These are phyloP conservation scores for Zootermopsis nevadensis DNA, from an alignment of 2,888 invertebrate species.

Conservation along the genomic window DNA sequence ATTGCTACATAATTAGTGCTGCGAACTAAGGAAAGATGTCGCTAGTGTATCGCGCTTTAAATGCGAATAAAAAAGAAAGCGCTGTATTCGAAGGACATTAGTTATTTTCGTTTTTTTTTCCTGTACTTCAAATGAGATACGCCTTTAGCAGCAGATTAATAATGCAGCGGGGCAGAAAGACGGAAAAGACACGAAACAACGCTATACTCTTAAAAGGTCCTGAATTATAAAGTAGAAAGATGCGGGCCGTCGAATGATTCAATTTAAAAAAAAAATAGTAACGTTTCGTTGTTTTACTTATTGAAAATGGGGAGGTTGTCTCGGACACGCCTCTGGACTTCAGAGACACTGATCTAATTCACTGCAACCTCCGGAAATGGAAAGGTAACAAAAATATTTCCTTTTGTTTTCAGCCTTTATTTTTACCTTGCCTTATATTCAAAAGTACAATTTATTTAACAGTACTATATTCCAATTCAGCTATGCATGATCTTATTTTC, in stretches of 20 bases:
- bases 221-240: conserved; percentile 32
- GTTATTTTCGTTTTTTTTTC: neutral
- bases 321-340: neutral
- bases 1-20: conserved; percentile 37
- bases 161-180: conserved; percentile 26
- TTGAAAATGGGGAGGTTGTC: conserved; percentile 2
- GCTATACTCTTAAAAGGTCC: conserved; percentile 39
- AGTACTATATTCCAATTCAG: too few relatives aligned
- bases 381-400: neutral
- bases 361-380: neutral
- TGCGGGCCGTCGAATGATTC: conserved; percentile 30
- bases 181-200: conserved; percentile 36
- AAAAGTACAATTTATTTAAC: neutral
- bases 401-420: neutral
- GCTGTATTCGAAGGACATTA: conserved; percentile 14
- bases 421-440: conserved; percentile 3
- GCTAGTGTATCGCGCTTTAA: conserved; percentile 6
- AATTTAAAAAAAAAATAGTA: conserved; percentile 28
- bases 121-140: conserved; percentile 19
- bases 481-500: neutral
- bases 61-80: conserved; percentile 6
- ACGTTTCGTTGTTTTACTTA: conserved; percentile 7
- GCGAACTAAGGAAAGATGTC: neutral
- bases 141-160: conserved; percentile 34
- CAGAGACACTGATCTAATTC: neutral